Evolutionary conservation across 2,113 vertebrate species (phyloP).

Genomic region (Malurus cyaneus): DNA sequence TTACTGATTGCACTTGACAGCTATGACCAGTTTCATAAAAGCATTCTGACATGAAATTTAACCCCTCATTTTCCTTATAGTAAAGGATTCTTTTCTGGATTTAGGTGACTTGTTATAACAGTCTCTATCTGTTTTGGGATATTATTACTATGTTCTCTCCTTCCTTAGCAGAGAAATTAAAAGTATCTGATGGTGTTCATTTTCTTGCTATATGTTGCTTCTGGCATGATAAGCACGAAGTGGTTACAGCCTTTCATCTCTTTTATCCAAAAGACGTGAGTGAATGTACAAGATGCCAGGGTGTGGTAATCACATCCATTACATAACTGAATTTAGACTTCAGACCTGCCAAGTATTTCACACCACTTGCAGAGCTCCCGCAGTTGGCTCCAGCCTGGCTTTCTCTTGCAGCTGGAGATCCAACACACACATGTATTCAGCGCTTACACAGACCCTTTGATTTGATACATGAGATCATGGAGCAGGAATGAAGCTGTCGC

Average conservation of each 20-base stretch:
- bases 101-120: neutral
- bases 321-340: neutral
- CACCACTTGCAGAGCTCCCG: neutral
- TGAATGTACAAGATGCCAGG: neutral
- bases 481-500: neutral
- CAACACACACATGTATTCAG: neutral
- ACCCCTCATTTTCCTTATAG: neutral
- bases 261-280: neutral
- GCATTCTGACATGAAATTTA: neutral
- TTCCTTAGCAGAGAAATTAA: neutral
- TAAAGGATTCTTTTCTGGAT: neutral
- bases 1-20: neutral
- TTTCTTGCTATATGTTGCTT: neutral
- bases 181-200: neutral
- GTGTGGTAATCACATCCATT: neutral
- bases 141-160: neutral
- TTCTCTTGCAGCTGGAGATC: conserved; percentile 7
- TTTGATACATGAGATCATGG: neutral
- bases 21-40: neutral
- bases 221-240: neutral
- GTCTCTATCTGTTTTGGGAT: neutral
- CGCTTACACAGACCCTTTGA: neutral
- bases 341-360: neutral
- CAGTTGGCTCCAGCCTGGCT: neutral
- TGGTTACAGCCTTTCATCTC: neutral